These are phyloP conservation scores for Gadopsis marmoratus DNA, from an alignment of 2,797 vertebrate species.

Conservation along the genomic window DNA sequence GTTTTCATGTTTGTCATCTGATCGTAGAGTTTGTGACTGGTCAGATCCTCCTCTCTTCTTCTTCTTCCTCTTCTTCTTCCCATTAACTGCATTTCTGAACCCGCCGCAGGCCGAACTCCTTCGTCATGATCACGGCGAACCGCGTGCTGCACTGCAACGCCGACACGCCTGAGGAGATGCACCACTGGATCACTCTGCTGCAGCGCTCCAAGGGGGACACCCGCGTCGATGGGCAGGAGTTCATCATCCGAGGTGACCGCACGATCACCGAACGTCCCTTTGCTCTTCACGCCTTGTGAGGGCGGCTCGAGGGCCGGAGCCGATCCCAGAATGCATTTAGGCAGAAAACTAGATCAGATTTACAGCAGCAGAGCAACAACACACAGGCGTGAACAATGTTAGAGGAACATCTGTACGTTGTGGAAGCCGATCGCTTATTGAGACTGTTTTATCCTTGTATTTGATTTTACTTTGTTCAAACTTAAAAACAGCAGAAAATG, in stretches of 20 bases:
- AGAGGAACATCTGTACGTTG: neutral
- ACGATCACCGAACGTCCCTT: neutral
- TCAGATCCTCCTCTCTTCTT: neutral
- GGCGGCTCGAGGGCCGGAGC: too few species aligned
- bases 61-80: too few species aligned
- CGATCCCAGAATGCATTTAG: slow-evolving; percentile 6
- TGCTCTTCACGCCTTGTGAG: neutral
- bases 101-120: slow-evolving; percentile 90
- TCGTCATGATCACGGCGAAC: slow-evolving; percentile 98
- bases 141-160: slow-evolving; percentile 97
- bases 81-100: rapidly evolving
- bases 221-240: slow-evolving; percentile 96
- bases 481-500: too few species aligned
- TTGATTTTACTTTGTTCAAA: neutral
- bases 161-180: slow-evolving; percentile 98
- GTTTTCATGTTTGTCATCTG: neutral
- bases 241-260: slow-evolving; percentile 92
- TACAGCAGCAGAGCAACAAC: slow-evolving; percentile 1
- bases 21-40: neutral
- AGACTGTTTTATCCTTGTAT: too few species aligned
- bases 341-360: neutral
- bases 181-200: slow-evolving; percentile 98
- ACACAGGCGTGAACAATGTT: neutral
- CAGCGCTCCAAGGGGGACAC: slow-evolving; percentile 97
- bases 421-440: neutral